Evolutionary conservation across 2,113 vertebrate species (phyloP).

Genomic region (Pachycephala philippinensis): DNA sequence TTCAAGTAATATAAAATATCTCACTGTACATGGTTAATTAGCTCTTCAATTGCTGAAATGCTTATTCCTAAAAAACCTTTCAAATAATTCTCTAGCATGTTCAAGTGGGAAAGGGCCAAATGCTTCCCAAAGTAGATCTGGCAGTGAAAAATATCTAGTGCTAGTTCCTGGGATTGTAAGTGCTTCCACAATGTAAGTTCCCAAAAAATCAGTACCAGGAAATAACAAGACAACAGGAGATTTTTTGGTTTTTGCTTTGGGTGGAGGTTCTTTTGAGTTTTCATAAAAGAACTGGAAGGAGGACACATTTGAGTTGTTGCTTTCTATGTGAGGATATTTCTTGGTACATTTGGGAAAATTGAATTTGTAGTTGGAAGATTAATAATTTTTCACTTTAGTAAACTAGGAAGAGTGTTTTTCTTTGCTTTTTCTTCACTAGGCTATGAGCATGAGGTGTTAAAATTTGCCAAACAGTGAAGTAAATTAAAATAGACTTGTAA

Average conservation of each 20-base stretch:
- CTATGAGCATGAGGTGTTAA: background rate
- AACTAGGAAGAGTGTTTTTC: background rate
- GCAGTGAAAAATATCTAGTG: background rate
- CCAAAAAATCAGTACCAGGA: background rate
- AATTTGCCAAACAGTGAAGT: background rate
- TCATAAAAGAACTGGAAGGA: background rate
- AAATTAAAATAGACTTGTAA: background rate
- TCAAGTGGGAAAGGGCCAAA: background rate
- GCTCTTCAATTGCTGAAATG: background rate
- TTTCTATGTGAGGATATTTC: background rate
- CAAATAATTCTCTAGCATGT: background rate
- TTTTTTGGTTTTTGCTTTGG: background rate
- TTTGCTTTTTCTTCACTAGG: background rate
- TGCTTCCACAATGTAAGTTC: background rate
- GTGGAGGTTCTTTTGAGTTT: background rate
- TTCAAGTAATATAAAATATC: background rate
- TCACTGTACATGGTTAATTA: background rate
- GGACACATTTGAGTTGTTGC: background rate
- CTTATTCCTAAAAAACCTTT: background rate
- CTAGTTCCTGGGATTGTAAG: background rate
- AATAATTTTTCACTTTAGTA: background rate
- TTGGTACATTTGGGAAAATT: background rate
- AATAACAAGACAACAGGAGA: background rate
- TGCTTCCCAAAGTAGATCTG: background rate
- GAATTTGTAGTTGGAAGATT: background rate